Base-by-base conservation (phyloP, 2,888 invertebrate genomes). In the Sesia bembeciformis region DNA sequence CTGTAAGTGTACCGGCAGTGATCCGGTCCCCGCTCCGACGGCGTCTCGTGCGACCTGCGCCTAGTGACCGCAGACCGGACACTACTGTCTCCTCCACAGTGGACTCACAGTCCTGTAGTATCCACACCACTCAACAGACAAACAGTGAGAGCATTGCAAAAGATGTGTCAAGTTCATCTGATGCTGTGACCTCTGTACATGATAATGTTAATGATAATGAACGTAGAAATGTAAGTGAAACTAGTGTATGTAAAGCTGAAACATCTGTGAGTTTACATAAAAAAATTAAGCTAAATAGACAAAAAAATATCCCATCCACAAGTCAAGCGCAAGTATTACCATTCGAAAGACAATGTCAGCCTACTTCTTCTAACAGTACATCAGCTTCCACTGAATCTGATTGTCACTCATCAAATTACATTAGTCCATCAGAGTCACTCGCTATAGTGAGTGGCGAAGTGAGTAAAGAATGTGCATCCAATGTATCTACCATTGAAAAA, bases 201-300 rank as follows among this genome's bases (percentile, higher is more conserved):
- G 78, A 76, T 81, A 82, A 77, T 76, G 68, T 74, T 65, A n/a
- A 80, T 67, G 76, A 78, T 67, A 81, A 84, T 75, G 83, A 84
- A 76, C 81, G 79, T 82, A 84, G 80, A 76, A 81, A 78, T 77
- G 66, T 85, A 78, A 85, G 80, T 77, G 87, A 85, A 77, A 74
- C 84, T 70, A 87, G 80, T 81, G 75, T 87, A 78, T 86, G 87
- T 81, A 83, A 85, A 84, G 86, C 88, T 77, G 89, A 89, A 76
- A 83, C 85, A 55, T 85, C 87, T 56, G 68, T 78, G 60, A 79
- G 77, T 80, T 75, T 86, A 66, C 70, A 76, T 68, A 88, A 83
- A 72, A 89, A 82, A 81, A 86, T 89, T 68, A 89, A 84, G 72
- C 81, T 89, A 64, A 76, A 84, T 71, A 84, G 88, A 74, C 84